Evolutionary conservation across 2,113 vertebrate genomes (phyloP).

Genomic region (Elachura formosa): DNA sequence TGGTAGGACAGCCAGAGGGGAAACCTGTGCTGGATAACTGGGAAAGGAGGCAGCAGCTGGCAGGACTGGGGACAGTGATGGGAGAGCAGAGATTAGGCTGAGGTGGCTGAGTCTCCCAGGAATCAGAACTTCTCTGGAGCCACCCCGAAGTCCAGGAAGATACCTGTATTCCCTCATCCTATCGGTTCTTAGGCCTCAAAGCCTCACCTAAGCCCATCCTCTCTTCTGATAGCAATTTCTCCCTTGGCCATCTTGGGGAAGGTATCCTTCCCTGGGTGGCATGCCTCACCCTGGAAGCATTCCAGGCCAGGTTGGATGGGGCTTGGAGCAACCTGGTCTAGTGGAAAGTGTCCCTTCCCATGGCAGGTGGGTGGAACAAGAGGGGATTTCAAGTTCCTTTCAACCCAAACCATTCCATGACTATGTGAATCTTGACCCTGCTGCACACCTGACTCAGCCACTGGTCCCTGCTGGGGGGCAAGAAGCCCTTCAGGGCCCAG

Average conservation of each 20-base stretch:
- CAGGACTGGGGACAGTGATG: not conserved
- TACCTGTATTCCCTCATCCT: rapidly evolving
- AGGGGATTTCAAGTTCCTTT: not conserved
- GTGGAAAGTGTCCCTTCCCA: not conserved
- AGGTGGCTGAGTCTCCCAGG: not conserved
- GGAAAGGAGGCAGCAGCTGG: not conserved
- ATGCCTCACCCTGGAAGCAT: not conserved
- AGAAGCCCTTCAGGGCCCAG: not conserved
- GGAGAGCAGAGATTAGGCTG: not conserved
- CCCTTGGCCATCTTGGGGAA: not conserved
- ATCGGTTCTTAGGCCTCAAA: not conserved
- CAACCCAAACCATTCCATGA: not conserved
- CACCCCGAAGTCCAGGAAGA: not conserved
- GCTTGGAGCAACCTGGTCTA: not conserved
- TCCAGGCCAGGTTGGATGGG: not conserved
- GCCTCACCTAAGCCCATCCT: not conserved
- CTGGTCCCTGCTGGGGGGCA: not conserved
- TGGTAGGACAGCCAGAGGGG: not conserved
- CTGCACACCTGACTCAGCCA: not conserved
- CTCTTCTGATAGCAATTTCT: not conserved
- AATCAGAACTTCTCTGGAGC: not conserved
- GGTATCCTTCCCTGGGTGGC: not conserved
- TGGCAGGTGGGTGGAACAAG: not conserved
- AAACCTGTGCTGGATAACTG: not conserved
- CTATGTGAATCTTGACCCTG: not conserved